Evolutionary conservation across 1,140 invertebrate genomes (phyloP), one percentile per base, ranked within the genome.

Genomic region (Tetramorium simillimum): DNA sequence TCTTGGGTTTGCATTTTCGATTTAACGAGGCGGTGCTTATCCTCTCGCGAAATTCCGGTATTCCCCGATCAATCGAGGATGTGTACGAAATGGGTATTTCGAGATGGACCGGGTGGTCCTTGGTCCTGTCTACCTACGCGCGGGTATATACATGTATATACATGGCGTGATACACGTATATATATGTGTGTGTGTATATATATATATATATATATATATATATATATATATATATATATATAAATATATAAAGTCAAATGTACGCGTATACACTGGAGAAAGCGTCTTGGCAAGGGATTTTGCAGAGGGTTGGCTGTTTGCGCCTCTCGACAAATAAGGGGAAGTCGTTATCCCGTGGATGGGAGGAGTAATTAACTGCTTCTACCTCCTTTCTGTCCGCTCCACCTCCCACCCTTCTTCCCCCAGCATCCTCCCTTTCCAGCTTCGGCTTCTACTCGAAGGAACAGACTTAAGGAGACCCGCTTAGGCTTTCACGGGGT

Each of bases 311-410:
- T 92, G 91, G 93, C 92, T 93, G 93, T 91, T 94, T 91, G 92
- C 92, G 90, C 93, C 92, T 93, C 93, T 93, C 93, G 94, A 94
- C 94, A 94, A 94, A 94, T 94, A 94, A 94, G 94, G 93, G 93
- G 93, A 94, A 94, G 94, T 94, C 93, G 93, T 94, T 94, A 94
- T 93, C 92, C 91, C 89, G 89, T 92, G 89, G 91, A 90, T 94
- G 93, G 93, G 90, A 92, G 92, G 93, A 94, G 94, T 94, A 94
- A 94, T 94, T 94, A 94, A 94, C 93, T 94, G 92, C 92, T 93
- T 93, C 86, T 90, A 89, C 89, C 87, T 90, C 88, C 87, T 88
- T 90, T 88, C 91, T 88, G 86, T 81, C 77, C 86, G 87, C 88
- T 86, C 81, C 76, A 88, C 80, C 86, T 91, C 82, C 84, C 86